Conservation (phyloP, 2,888 invertebrate genomes). For the Sturmia bella region DNA sequence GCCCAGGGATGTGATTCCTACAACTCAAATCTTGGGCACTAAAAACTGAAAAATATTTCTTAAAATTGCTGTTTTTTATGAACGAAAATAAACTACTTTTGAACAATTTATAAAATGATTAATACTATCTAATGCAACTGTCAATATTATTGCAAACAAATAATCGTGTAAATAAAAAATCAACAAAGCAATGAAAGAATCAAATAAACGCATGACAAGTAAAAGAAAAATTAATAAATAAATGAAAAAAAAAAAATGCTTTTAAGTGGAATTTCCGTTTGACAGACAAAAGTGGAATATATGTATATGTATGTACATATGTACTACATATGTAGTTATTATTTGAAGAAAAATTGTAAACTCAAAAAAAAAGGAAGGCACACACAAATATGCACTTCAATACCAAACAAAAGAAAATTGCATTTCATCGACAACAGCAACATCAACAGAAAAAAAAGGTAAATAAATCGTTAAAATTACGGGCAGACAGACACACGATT, state of each 20-base stretch:
- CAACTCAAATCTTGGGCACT: too few relatives aligned
- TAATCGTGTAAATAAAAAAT: constrained; percentile 8
- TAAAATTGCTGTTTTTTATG: too few relatives aligned
- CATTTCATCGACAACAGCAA: constrained; percentile 39
- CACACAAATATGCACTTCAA: constrained; percentile 14
- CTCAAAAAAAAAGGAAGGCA: constrained; percentile 20
- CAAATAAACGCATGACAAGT: constrained; percentile 3
- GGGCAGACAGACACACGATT: background rate
- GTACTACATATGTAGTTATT: constrained; percentile 27
- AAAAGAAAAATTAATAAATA: constrained; percentile 44
- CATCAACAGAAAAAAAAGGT: constrained; percentile 16
- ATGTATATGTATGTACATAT: background rate
- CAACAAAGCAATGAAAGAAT: constrained; percentile 21
- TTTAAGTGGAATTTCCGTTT: constrained; percentile 67
- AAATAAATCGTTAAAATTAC: constrained; percentile 49
- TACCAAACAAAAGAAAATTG: constrained; percentile 55
- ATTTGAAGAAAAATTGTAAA: constrained; percentile 50
- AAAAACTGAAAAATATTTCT: too few relatives aligned
- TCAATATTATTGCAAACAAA: constrained; percentile 21
- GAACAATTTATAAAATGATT: too few relatives aligned
- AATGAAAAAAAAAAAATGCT: constrained; percentile 19
- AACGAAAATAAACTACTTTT: too few relatives aligned
- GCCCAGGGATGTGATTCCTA: too few relatives aligned
- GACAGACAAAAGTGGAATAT: constrained; percentile 37
- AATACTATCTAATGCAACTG: background rate